Conservation (phyloP, 1,140 invertebrate species). For the Drosophila azteca region DNA sequence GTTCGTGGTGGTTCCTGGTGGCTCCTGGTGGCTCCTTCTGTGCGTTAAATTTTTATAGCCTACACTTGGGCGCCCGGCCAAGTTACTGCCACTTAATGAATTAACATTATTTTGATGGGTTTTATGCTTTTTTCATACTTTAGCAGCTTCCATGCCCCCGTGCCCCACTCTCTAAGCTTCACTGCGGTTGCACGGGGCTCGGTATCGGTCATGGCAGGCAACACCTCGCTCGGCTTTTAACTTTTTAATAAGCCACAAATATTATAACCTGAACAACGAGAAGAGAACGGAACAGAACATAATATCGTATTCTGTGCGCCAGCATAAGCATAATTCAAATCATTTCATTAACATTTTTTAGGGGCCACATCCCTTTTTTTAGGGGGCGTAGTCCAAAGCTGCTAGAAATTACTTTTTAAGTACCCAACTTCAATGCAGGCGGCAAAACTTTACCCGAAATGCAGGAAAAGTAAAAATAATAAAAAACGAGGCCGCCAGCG, state of each 20-base stretch:
- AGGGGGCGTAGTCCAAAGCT: slow-evolving; percentile 17
- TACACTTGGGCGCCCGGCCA: slow-evolving; percentile 74
- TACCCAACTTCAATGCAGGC: slow-evolving; percentile 76
- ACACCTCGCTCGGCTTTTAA: slow-evolving; percentile 57
- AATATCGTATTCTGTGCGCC: slow-evolving; percentile 37
- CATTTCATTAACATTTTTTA: slow-evolving; percentile 79
- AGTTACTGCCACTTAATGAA: slow-evolving; percentile 82
- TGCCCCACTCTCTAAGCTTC: slow-evolving; percentile 29
- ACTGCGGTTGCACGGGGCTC: slow-evolving; percentile 29
- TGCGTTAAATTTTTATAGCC: slow-evolving; percentile 81
- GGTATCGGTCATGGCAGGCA: slow-evolving; percentile 32
- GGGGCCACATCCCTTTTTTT: slow-evolving; percentile 53
- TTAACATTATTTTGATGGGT: slow-evolving; percentile 82
- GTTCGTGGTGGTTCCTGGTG: slow-evolving; percentile 25
- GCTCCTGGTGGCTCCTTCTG: slow-evolving; percentile 50
- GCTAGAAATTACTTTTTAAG: slow-evolving; percentile 78
- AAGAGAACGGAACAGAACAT: not conserved
- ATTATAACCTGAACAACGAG: slow-evolving; percentile 3
- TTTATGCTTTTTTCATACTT: slow-evolving; percentile 77
- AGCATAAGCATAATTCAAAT: slow-evolving; percentile 77
- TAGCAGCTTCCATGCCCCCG: slow-evolving; percentile 50
- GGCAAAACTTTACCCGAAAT: slow-evolving; percentile 62
- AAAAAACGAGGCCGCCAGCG: not conserved
- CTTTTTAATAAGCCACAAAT: slow-evolving; percentile 79
- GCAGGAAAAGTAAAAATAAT: slow-evolving; percentile 24